Evolutionary conservation across 2,797 vertebrate species (phyloP), one percentile per base, ranked within the genome.

Genomic region (Sylvilagus floridanus): DNA sequence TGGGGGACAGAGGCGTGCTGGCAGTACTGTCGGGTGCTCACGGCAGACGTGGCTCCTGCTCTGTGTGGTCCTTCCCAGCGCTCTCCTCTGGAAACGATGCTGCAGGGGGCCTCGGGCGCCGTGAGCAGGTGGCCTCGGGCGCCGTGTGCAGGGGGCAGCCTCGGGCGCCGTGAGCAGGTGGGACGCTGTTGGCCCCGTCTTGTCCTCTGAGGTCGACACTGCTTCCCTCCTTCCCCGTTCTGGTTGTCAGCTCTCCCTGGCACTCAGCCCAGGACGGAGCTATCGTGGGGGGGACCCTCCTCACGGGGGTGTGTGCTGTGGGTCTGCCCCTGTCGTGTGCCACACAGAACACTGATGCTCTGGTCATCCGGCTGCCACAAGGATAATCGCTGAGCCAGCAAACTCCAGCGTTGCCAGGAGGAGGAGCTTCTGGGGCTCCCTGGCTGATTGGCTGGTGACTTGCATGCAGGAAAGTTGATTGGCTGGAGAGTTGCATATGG

Each of bases 171-270:
- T n/a, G n/a, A n/a, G n/a, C 30, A 35, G 47, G 35, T 60, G 54
- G 54, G 54, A 19, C 14, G 17, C 54, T 57, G 54, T 4, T 16
- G 54, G 54, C 14, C 17, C 54, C 7, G 42, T 42, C 42, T 42
- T 42, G 42, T 42, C 42, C 42, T 42, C 7, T 8, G 42, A 42
- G 42, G 42, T 42, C 8, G 83, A 75, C 21, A 1, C 19, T 57
- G 54, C 14, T 57, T 69, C 57, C 89, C 47, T 32, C 28, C 19
- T 50, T 0, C 19, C 72, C 0, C 0, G n/a, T 26, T 52, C 78
- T 1, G 19, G 1, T 2, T 19, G 2, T 9, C 6, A 16, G 19
- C 17, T 11, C 13, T 26, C 7, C 5, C n/a, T 9, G 6, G 13
- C 4, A 12, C 32, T 26, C 54, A 57, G 54, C 54, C 2, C 0